phyloP scores from a whole-genome alignment of 2,888 invertebrate genomes.

The Chaetogeoica ovagalla region DNA sequence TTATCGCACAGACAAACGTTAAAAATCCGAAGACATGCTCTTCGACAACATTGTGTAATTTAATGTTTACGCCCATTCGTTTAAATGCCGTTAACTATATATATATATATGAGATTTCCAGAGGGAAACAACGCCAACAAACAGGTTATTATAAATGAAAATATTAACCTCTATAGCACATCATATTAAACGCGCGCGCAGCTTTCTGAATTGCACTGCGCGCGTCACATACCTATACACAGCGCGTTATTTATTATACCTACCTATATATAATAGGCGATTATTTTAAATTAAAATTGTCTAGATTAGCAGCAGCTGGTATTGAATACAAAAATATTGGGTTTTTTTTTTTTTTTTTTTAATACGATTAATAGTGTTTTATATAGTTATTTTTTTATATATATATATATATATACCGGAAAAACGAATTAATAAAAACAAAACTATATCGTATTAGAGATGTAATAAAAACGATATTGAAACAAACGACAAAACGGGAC shows the following conservation, averaged over 20 bases:
- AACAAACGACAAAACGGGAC: neutral
- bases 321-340: too few relatives aligned
- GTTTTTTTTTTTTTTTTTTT: too few relatives aligned
- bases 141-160: conserved; percentile 43
- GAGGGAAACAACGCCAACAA: conserved; percentile 34
- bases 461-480: neutral
- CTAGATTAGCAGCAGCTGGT: too few relatives aligned
- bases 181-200: neutral
- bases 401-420: too few relatives aligned
- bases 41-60: conserved; percentile 30
- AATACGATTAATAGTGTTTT: neutral
- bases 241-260: too few relatives aligned
- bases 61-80: conserved; percentile 47
- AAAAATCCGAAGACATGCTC: conserved; percentile 29
- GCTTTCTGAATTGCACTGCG: conserved; percentile 25
- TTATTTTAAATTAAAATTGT: neutral
- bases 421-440: too few relatives aligned
- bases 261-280: neutral
- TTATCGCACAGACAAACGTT: neutral
- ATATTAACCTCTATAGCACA: conserved; percentile 33
- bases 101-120: conserved; percentile 11
- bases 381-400: conserved; percentile 7
- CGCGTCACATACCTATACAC: conserved; percentile 7
- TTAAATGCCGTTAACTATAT: conserved; percentile 48
- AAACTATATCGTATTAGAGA: too few relatives aligned